Evolutionary conservation across 1,140 invertebrate genomes (phyloP), one percentile per base, ranked within the genome.

Genomic region (Lerema accius): DNA sequence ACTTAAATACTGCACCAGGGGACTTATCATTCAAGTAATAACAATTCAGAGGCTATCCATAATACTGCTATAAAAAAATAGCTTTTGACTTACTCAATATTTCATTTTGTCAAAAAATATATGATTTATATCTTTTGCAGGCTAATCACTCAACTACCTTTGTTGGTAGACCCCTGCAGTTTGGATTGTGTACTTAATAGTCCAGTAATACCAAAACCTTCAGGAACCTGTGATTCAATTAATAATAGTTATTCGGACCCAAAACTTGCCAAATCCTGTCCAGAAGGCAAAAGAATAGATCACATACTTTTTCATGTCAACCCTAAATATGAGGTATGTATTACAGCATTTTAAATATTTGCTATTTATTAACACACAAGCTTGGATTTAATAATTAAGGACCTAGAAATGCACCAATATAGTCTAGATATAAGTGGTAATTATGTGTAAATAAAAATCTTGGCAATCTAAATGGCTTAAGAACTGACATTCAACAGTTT

Each of bases 1-100:
- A 99, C 92, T 94, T 99, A 4, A 99, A 99, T 89, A 94, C 96
- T 1, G 95, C 96, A 79, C 97, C 98, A 3, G 92, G 93, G 15
- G 96, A 98, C 84, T 92, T 99, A 50, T 95, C 97, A 6, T 98
- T 97, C 82, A 94, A 91, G 92, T 93, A 82, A 64, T 48, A 46
- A 39, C 43, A 7, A 4, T 10, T 23, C 19, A 23, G 5, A 3
- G 19, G 2, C 19, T n/a, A 23, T 3, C 5, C 19, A 23, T 23
- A 3, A 23, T 23, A 23, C 5, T 23, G 19, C 2, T 23, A 23
- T 23, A 23, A 23, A 23, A 23, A 23, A 2, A 23, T 23, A 23
- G 19, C 5, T 23, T 23, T 23, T 23, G 19, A n/a, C n/a, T n/a
- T 49, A 13, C 23, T n/a, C n/a, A n/a, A n/a, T 48, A n/a, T 19